Base-by-base conservation (phyloP, 2,113 vertebrate genomes). In the Gopherus flavomarginatus region DNA sequence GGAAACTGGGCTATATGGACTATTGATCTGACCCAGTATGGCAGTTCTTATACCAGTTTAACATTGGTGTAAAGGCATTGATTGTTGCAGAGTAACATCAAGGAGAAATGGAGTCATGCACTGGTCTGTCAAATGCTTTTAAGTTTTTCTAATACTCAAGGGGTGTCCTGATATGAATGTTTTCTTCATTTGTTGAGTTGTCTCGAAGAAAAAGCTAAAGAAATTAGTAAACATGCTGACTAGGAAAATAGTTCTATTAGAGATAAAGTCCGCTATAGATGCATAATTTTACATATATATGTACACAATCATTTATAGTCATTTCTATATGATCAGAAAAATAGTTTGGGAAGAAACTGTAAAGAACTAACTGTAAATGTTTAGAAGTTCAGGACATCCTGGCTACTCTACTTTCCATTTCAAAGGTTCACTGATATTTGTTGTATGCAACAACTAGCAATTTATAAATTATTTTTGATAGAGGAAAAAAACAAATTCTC, bases 141-240 rank as follows among this genome's bases (percentile, higher is more conserved):
- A 86, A 42, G 1, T n/a, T 87, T 89, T 85, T 21, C 2, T 56
- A 22, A 54, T 86, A 82, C 21, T 86, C 29, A 56, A 83, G 44
- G 1, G 2, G 26, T 85, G 87, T 59, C 4, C 1, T 47, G 85
- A 47, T 10, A 3, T 6, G 85, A 84, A 80, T 21, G 5, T 38
- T 49, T 83, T 92, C 84, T 57, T 31, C 1, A 50, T 31, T 38
- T 78, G 1, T 38, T 84, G 1, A 56, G 9, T 83, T 87, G 2
- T 42, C 89, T 89, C 83, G 50, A 94, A 86, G 86, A 87, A 86
- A 85, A 5, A 5, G 1, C 1, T 57, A 26, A 59, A 84, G 11
- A 89, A 93, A 81, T 84, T 96, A 92, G 1, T 5, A 89, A 93
- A 86, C 57, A 82, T 53, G 4, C 0, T 84, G 89, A 88, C 22